phyloP scores from a whole-genome alignment of 2,797 vertebrate species.

The Ciconia nigra region DNA sequence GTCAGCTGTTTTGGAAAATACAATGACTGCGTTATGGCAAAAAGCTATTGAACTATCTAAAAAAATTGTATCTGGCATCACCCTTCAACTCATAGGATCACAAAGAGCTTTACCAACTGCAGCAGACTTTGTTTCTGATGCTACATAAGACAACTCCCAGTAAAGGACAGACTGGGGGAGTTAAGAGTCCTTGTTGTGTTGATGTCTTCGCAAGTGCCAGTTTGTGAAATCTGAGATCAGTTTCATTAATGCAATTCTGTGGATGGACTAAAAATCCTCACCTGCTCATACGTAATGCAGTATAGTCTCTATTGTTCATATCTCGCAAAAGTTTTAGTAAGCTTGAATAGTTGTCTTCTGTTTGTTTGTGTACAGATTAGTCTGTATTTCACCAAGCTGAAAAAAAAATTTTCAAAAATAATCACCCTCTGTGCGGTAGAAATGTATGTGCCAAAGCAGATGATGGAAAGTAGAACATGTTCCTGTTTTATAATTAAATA shows the following conservation, averaged over 20 bases:
- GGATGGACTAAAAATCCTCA: background rate
- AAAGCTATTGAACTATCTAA: background rate
- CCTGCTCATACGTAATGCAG: background rate
- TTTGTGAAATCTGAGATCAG: background rate
- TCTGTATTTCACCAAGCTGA: background rate
- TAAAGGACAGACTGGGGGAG: background rate
- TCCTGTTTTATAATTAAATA: background rate
- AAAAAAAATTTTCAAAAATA: background rate
- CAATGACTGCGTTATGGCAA: background rate
- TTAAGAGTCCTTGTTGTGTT: background rate
- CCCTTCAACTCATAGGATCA: background rate
- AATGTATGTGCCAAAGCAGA: background rate
- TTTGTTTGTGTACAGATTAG: background rate
- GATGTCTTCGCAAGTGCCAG: background rate
- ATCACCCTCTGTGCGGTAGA: background rate
- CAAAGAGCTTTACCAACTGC: background rate
- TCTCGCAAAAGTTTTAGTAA: background rate
- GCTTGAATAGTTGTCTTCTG: background rate
- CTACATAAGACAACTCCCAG: fast-evolving
- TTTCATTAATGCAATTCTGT: background rate
- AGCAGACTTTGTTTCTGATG: background rate
- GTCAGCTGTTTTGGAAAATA: background rate
- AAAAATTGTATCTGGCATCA: background rate
- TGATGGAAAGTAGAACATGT: background rate
- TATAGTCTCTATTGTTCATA: background rate